Conservation (phyloP, 1,140 invertebrate species). For the Thereuonema tuberculata region DNA sequence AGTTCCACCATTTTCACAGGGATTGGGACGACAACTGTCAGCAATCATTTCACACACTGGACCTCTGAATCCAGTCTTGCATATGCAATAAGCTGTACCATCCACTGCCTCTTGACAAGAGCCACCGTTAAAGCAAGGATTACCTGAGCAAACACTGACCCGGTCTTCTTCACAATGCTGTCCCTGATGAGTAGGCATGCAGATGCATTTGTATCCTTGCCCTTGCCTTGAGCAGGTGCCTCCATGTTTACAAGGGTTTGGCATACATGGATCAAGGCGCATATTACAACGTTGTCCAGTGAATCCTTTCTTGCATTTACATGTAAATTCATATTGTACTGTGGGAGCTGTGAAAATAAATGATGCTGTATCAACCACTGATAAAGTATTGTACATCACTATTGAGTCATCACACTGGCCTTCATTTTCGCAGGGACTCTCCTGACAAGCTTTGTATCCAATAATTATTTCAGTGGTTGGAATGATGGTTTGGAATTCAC, state of each 20-base stretch:
- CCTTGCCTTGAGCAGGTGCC: constrained; percentile 67
- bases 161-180: constrained; percentile 67
- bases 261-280: constrained; percentile 75
- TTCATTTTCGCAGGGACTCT: constrained; percentile 27
- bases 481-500: constrained; percentile 45
- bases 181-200: constrained; percentile 58
- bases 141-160: constrained; percentile 64
- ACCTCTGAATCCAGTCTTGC: constrained; percentile 71
- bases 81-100: constrained; percentile 73
- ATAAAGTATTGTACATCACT: constrained; percentile 45
- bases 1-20: constrained; percentile 67
- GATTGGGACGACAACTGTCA: constrained; percentile 78
- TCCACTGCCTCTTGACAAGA: constrained; percentile 73
- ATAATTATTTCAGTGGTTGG: constrained; percentile 27
- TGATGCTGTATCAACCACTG: constrained; percentile 48
- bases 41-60: constrained; percentile 65
- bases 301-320: constrained; percentile 66
- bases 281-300: constrained; percentile 59
- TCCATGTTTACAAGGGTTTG: constrained; percentile 68
- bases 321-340: constrained; percentile 58
- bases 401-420: constrained; percentile 53
- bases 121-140: constrained; percentile 76
- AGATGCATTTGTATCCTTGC: constrained; percentile 66
- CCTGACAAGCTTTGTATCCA: constrained; percentile 27
- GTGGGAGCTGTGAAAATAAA: constrained; percentile 65